These are phyloP conservation scores for Oncorhynchus clarkii DNA, from an alignment of 2,113 vertebrate species.

Conservation along the genomic window DNA sequence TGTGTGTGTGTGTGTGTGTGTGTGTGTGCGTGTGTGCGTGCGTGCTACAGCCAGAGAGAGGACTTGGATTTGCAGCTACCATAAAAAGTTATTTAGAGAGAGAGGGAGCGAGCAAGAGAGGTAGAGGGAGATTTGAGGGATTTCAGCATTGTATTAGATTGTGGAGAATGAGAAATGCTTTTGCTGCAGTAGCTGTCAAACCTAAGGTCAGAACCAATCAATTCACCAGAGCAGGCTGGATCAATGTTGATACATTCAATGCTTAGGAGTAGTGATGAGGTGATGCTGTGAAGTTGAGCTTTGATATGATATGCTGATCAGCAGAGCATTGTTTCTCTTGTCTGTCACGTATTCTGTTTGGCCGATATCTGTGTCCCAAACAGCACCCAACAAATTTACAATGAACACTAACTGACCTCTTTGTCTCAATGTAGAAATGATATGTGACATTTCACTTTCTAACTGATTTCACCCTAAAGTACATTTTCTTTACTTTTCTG, in stretches of 20 bases:
- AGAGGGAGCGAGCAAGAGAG: neutral
- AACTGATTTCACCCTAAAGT: too few species aligned
- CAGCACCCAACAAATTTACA: too few species aligned
- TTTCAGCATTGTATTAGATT: conserved; percentile 66
- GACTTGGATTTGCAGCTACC: conserved; percentile 58
- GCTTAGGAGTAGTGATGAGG: too few species aligned
- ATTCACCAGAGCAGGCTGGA: conserved; percentile 23
- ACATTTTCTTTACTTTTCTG: too few species aligned
- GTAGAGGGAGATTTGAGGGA: conserved; percentile 43
- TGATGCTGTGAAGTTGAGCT: conserved; percentile 37
- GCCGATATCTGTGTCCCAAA: conserved; percentile 43
- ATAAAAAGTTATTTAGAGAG: neutral
- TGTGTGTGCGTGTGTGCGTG: neutral
- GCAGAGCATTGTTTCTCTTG: conserved; percentile 5
- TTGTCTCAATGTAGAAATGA: too few species aligned
- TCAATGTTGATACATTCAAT: too few species aligned
- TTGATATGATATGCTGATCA: conserved; percentile 64
- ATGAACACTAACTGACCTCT: too few species aligned
- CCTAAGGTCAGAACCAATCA: conserved; percentile 71
- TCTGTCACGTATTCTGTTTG: conserved; percentile 44
- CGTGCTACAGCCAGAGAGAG: conserved; percentile 47
- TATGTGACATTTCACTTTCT: too few species aligned
- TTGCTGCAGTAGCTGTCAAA: conserved; percentile 54
- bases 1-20: neutral
- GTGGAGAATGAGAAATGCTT: conserved; percentile 45